Evolutionary conservation across 64 coral and sea anemone genomes (phyloP).

Genomic region (Stichodactyla helianthus): DNA sequence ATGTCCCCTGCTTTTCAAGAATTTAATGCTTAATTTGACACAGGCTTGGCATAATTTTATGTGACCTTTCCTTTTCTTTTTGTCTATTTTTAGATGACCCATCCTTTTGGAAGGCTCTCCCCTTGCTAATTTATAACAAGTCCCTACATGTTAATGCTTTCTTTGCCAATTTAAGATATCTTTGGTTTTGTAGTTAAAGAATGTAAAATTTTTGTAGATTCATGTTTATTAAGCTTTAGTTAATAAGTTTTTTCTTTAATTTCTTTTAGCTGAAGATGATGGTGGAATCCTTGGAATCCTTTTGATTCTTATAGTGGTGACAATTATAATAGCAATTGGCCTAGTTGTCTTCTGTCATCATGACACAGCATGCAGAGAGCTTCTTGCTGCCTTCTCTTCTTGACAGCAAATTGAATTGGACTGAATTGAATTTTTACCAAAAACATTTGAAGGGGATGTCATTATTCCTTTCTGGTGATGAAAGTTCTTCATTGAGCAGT

Average conservation of each 20-base stretch:
- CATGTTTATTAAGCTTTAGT: too few relatives aligned
- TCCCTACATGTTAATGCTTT: too few relatives aligned
- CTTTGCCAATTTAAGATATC: too few relatives aligned
- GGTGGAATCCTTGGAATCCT: slow-evolving; percentile 54
- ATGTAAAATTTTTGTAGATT: neutral
- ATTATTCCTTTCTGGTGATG: neutral
- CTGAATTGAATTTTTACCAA: slow-evolving; percentile 4
- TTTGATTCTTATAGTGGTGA: slow-evolving; percentile 44
- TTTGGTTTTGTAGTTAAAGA: too few relatives aligned
- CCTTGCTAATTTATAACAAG: too few relatives aligned
- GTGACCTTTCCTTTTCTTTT: too few relatives aligned
- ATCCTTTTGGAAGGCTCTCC: too few relatives aligned
- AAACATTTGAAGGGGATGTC: neutral
- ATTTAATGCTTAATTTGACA: too few relatives aligned
- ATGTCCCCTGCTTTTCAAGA: too few relatives aligned
- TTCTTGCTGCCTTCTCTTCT: slow-evolving; percentile 54
- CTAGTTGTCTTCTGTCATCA: slow-evolving; percentile 75
- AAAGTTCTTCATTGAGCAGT: neutral
- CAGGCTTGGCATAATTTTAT: too few relatives aligned
- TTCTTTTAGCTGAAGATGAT: slow-evolving; percentile 49
- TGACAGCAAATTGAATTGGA: slow-evolving; percentile 10
- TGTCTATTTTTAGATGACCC: too few relatives aligned
- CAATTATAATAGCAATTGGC: slow-evolving; percentile 56
- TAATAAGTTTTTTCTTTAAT: neutral
- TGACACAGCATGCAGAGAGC: slow-evolving; percentile 66